Evolutionary conservation across 1,140 invertebrate genomes (phyloP), one percentile per base, ranked within the genome.

Genomic region (Arion vulgaris): DNA sequence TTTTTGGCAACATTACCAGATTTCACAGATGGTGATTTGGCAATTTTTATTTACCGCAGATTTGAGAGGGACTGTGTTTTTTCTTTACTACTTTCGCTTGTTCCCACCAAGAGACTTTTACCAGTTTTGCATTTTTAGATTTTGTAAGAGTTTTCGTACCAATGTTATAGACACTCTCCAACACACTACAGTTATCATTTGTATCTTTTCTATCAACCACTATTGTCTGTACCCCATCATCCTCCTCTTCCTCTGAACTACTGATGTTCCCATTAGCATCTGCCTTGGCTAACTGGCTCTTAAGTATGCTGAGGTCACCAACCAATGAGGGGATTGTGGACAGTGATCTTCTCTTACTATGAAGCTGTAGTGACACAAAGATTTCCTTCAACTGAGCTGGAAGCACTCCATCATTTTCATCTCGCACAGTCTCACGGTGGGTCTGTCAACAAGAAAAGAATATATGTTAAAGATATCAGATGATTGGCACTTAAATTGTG

Each of bases 321-420:
- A 80, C 26, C 32, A 80, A 34, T 34, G 69, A 32, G 23, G 80
- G 80, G 2, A 81, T 23, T 7, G 80, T 62, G 11, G 41, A 53
- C 15, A 81, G 71, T 73, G 80, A 81, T 19, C 71, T 53, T 13
- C 80, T 49, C 34, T 81, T 81, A 71, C 80, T 81, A 39, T 81
- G 80, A 13, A 81, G 80, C 49, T 74, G 69, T 0, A 81, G 71
- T 17, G 45, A 73, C n/a, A 81, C 62, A 69, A 81, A 81, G 34
- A 81, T 62, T 5, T 81, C 80, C 51, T 73, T 81, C 45, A 81
- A 41, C 71, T 81, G 68, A 0, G 23, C 0, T 15, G 80, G 80
- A 13, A 81, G 32, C 17, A 81, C 80, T n/a, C 80, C 80, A 74
- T 81, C 80, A 57, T 81, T 81, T 49, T 81, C 69, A 74, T 81